Evolutionary conservation across 2,888 invertebrate species (phyloP).

Genomic region (Microctonus hyperodae): DNA sequence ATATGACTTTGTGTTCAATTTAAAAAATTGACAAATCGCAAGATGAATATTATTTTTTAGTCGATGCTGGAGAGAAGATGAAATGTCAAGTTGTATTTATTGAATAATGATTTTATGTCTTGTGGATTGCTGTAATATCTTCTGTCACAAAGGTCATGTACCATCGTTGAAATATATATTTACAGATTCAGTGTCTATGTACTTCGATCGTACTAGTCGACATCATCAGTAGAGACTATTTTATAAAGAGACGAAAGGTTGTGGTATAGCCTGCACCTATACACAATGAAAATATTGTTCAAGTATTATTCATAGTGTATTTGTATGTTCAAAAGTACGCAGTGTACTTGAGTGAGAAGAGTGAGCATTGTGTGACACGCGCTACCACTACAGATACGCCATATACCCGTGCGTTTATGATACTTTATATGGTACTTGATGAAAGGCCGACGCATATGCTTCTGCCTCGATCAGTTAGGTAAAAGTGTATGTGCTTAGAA

Average conservation of each 20-base stretch:
- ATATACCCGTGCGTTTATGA: conserved; percentile 35
- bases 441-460: conserved; percentile 51
- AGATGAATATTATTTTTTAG: no score
- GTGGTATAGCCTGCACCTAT: conserved; percentile 20
- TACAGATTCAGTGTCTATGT: no score
- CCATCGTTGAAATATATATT: no score
- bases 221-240: no score
- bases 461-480: conserved; percentile 53
- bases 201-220: no score
- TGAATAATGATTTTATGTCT: no score
- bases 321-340: not conserved
- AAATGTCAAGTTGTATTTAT: not conserved
- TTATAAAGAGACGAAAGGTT: conserved; percentile 6
- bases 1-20: no score
- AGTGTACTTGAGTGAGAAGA: conserved; percentile 47
- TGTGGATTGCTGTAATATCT: no score
- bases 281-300: conserved; percentile 49
- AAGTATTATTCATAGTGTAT: conserved; percentile 40
- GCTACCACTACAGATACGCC: conserved; percentile 59
- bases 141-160: conserved; percentile 32
- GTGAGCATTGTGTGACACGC: conserved; percentile 62
- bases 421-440: conserved; percentile 41
- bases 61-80: not conserved
- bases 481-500: conserved; percentile 36
- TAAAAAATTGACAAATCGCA: no score